Evolutionary conservation across 2,888 invertebrate genomes (phyloP).

Genomic region (Lepidocyrtinus sp.): DNA sequence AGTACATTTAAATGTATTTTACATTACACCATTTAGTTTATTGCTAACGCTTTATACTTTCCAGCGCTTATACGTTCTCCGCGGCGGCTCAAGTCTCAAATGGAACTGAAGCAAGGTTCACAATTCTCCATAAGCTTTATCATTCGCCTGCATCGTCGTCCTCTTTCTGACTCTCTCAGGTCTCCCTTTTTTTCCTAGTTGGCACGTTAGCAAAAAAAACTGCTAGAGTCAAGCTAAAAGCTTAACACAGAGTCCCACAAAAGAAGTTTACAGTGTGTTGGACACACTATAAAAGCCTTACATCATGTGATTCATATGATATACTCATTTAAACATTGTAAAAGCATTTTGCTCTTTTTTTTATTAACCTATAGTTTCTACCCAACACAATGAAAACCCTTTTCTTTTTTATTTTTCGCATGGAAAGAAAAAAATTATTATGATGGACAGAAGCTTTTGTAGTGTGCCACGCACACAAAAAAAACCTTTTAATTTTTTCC

Average conservation of each 20-base stretch:
- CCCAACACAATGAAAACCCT: background rate
- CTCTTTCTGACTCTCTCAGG: no score
- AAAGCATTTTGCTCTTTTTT: no score
- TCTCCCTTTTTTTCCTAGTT: constrained; percentile 1
- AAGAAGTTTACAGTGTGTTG: background rate
- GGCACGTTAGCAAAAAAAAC: no score
- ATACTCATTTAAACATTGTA: background rate
- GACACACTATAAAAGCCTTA: background rate
- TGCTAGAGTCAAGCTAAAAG: background rate
- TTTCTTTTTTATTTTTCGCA: background rate
- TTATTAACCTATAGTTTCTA: no score
- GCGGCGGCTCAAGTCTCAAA: constrained; percentile 39
- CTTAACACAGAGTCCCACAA: background rate
- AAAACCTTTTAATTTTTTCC: background rate
- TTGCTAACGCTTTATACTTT: no score
- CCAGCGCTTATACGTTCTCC: background rate
- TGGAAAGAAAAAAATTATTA: background rate
- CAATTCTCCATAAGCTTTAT: constrained; percentile 15
- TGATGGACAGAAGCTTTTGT: background rate
- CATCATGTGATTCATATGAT: background rate
- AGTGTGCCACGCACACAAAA: background rate
- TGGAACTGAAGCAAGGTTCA: constrained; percentile 43
- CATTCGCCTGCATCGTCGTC: background rate
- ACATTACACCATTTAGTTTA: no score
- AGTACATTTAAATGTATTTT: no score